Evolutionary conservation across 2,888 invertebrate species (phyloP), one percentile per base, ranked within the genome.

Genomic region (Empis livida): DNA sequence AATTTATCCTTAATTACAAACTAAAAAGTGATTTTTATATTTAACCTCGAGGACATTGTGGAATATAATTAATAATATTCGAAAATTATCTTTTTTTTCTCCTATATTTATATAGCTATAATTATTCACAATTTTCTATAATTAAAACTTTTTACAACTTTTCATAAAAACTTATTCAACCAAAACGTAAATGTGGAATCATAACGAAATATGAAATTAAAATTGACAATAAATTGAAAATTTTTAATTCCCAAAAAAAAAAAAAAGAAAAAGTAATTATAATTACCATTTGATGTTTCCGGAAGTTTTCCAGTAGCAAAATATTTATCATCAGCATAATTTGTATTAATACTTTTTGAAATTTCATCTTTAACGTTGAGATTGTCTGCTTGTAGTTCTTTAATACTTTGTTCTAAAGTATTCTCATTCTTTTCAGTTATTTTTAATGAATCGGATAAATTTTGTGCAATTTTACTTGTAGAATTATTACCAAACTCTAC

Each of bases 221-320:
- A 27, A 27, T 6, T 27, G 20, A 8, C 8, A 9, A 20, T 20
- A 27, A 27, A 27, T 27, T 27, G 23, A 27, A 27, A 6, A 8
- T 6, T 27, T 27, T 40, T 41, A 11, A 2, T n/a, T 10, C 9
- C 2, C n/a, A 14, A 45, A 46, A 43, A 39, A 27, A 20, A 43
- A 50, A 32, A 31, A 9, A n/a, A n/a, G n/a, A n/a, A n/a, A n/a
- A 42, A 46, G 11, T 46, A 41, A 49, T 49, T 47, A 50, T 50
- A 50, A 56, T 56, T 55, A 63, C 67, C 62, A 51, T 54, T 63
- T 5, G 65, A 60, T n/a, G 66, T 66, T 46, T 53, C 48, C n/a
- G 66, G 65, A 44, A 65, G 46, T 48, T 48, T 52, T 39, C 43
- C 49, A 44, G 43, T 39, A 32, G 17, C 10, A 31, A 48, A 31